Evolutionary conservation across 2,888 invertebrate species (phyloP).

Genomic region (Hesperia comma): DNA sequence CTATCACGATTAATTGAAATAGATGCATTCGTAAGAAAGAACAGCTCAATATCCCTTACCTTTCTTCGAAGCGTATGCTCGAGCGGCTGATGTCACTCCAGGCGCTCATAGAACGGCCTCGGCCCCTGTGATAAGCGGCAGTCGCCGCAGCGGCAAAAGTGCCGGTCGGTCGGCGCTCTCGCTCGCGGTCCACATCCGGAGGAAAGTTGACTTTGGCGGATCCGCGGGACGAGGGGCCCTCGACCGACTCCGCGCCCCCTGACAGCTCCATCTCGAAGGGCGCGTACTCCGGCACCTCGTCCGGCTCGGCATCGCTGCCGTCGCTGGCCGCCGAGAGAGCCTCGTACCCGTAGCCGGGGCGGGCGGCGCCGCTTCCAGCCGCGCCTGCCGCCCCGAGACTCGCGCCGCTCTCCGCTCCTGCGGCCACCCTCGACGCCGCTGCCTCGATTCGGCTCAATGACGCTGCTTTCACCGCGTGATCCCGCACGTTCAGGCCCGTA

Average conservation of each 20-base stretch:
- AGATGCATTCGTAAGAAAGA: slow-evolving; percentile 36
- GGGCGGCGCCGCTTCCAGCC: slow-evolving; percentile 67
- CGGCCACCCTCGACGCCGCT: slow-evolving; percentile 70
- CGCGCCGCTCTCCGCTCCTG: slow-evolving; percentile 65
- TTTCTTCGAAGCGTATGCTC: slow-evolving; percentile 91
- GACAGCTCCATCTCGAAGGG: slow-evolving; percentile 77
- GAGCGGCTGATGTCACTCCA: slow-evolving; percentile 95
- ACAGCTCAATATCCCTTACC: slow-evolving; percentile 72
- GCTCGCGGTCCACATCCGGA: slow-evolving; percentile 75
- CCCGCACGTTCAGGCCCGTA: slow-evolving; percentile 68
- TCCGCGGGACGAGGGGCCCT: slow-evolving; percentile 74
- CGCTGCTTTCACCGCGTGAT: slow-evolving; percentile 71
- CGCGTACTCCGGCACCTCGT: slow-evolving; percentile 72
- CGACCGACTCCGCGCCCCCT: slow-evolving; percentile 71
- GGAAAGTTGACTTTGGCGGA: slow-evolving; percentile 88
- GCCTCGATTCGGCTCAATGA: slow-evolving; percentile 78
- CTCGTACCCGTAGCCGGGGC: slow-evolving; percentile 80
- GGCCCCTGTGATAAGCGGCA: slow-evolving; percentile 80
- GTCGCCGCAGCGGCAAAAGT: slow-evolving; percentile 66
- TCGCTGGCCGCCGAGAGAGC: slow-evolving; percentile 79
- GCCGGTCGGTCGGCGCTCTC: slow-evolving; percentile 73
- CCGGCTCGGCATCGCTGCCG: slow-evolving; percentile 75
- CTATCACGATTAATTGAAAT: background rate
- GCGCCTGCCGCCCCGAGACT: slow-evolving; percentile 56
- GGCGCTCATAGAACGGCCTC: slow-evolving; percentile 91